phyloP scores from a whole-genome alignment of 2,888 invertebrate species.

The Oligia fasciuncula region DNA sequence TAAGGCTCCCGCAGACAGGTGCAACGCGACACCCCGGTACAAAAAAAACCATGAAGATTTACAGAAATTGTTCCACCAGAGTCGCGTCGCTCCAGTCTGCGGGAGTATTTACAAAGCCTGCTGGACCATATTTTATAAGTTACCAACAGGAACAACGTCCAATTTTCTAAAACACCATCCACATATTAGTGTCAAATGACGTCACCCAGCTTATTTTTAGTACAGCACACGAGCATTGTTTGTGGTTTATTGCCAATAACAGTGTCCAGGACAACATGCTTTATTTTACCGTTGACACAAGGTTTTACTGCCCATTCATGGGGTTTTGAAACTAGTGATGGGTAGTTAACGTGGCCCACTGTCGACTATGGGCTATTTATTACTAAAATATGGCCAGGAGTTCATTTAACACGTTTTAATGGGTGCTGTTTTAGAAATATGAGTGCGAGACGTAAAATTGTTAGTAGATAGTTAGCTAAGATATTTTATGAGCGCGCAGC shows the following conservation, averaged over 20 bases:
- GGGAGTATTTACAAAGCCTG: background rate
- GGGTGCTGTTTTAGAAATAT: slow-evolving; percentile 49
- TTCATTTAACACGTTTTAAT: slow-evolving; percentile 55
- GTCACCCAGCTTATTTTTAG: slow-evolving; percentile 58
- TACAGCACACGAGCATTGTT: slow-evolving; percentile 56
- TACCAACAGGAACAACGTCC: background rate
- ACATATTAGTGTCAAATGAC: slow-evolving; percentile 43
- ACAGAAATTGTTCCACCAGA: background rate
- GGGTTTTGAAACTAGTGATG: slow-evolving; percentile 52
- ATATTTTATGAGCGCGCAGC: slow-evolving; percentile 17
- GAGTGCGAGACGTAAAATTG: slow-evolving; percentile 40
- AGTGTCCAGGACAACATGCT: slow-evolving; percentile 49
- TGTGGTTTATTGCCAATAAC: slow-evolving; percentile 64
- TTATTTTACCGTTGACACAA: slow-evolving; percentile 66
- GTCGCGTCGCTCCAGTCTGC: background rate
- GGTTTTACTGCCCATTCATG: slow-evolving; percentile 64
- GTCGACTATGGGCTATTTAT: slow-evolving; percentile 35
- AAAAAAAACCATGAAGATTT: background rate
- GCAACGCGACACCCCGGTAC: background rate
- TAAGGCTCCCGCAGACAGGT: background rate
- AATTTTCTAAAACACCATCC: slow-evolving; percentile 21
- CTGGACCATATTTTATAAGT: background rate
- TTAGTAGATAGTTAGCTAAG: slow-evolving; percentile 31
- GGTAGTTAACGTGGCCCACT: slow-evolving; percentile 48
- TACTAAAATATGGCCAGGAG: slow-evolving; percentile 44